phyloP scores from a whole-genome alignment of 2,888 invertebrate species.

The Seira musarum region DNA sequence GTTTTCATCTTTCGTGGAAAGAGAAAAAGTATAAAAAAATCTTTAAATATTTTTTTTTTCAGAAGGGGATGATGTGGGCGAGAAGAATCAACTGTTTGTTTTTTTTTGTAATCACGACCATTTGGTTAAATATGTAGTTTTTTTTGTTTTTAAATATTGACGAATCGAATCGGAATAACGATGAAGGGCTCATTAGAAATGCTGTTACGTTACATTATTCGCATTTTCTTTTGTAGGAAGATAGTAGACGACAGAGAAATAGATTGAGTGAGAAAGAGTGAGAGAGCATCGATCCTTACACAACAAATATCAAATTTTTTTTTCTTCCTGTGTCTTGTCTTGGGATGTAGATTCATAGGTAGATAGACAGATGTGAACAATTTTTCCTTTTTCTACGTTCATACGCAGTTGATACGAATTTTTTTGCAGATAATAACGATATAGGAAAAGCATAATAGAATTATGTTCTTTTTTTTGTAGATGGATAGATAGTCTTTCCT shows the following conservation, averaged over 20 bases:
- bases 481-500: not conserved
- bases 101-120: not conserved
- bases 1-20: not conserved
- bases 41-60: slow-evolving; percentile 7
- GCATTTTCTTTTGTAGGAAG: slow-evolving; percentile 4
- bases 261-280: too few species aligned
- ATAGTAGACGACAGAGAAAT: too few species aligned
- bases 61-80: slow-evolving; percentile 27
- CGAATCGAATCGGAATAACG: not conserved
- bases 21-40: slow-evolving; percentile 12
- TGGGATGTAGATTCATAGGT: not conserved
- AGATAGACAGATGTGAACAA: slow-evolving; percentile 1
- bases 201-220: not conserved
- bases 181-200: not conserved
- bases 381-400: too few species aligned
- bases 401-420: not conserved
- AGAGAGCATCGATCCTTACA: too few species aligned
- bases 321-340: not conserved
- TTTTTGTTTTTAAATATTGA: not conserved
- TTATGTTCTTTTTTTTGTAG: slow-evolving; percentile 10
- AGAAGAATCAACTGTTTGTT: slow-evolving; percentile 40
- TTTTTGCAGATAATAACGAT: not conserved
- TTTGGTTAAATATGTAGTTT: slow-evolving; percentile 4
- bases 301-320: not conserved
- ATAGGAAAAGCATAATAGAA: not conserved